Evolutionary conservation across 1,140 invertebrate species (phyloP), one percentile per base, ranked within the genome.

Genomic region (Danaus melanippus): DNA sequence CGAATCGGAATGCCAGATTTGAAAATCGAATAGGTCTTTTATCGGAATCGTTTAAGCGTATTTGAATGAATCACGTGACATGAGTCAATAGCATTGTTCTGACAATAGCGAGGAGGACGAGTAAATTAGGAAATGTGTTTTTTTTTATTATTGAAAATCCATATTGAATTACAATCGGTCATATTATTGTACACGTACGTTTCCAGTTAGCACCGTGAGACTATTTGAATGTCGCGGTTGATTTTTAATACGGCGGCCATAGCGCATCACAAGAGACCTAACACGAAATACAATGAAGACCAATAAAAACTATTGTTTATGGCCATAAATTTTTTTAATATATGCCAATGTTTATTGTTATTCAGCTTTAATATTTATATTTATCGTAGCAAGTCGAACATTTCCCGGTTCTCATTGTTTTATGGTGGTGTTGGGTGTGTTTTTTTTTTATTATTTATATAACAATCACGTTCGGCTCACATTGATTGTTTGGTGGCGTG

Each of bases 61-160:
- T 77, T 78, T 70, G 72, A 79, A 81, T 84, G 78, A 84, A 74
- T 81, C 80, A 84, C 74, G 71, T 75, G 64, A 76, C 64, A 57
- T 79, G 80, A 84, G 62, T 80, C 77, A 80, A 72, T 67, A 62
- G 70, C 70, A 84, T 84, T 84, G 80, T 84, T 80, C 75, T 64
- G 66, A 76, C 76, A 76, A 79, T 79, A 69, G 76, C 62, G 56
- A 65, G 67, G 62, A 61, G 61, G 64, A 67, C 60, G 60, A 74
- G 77, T 84, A 81, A 81, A 82, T 84, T 84, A 81, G 81, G 81
- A 81, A 82, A 84, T 81, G 81, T 78, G 69, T 77, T 82, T 84
- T 84, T 84, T 32, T 32, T 32, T 32, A 32, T 32, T 84, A 84
- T 84, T 82, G 72, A 70, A 76, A 79, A 82, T 67, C 66, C 73